Percentiles rank a stretch among this genome's conserved stretches.
These are phyloP conservation scores for Euplexia lucipara DNA, from an alignment of 2,888 invertebrate species.

Conservation along the genomic window DNA sequence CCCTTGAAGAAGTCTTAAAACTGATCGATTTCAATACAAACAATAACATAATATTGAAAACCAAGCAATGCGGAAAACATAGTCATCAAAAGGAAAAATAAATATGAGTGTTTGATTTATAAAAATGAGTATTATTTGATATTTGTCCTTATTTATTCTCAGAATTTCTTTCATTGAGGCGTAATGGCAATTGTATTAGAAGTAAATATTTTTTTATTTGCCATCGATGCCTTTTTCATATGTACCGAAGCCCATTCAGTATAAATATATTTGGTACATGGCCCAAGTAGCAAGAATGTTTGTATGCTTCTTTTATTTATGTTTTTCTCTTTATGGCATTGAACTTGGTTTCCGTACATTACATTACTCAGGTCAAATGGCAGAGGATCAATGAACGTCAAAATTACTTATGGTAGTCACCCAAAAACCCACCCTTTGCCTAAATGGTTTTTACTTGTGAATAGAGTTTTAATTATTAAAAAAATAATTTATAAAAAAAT, in stretches of 20 bases:
- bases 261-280: background rate
- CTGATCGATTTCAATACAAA: constrained; percentile 8
- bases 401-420: too few species aligned
- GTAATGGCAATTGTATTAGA: background rate
- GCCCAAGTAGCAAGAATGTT: background rate
- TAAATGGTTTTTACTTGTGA: too few species aligned
- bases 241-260: background rate
- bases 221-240: background rate
- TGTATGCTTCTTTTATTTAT: too few species aligned
- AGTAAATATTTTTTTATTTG: constrained; percentile 3
- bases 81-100: constrained; percentile 22
- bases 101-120: constrained; percentile 28
- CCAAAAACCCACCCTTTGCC: too few species aligned
- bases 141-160: constrained; percentile 12
- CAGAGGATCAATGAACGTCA: too few species aligned
- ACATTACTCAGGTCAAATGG: too few species aligned
- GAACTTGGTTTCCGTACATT: too few species aligned
- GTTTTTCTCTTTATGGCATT: too few species aligned
- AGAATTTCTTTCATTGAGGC: constrained; percentile 8
- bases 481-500: too few species aligned
- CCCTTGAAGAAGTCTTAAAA: background rate
- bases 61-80: constrained; percentile 25
- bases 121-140: constrained; percentile 7
- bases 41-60: constrained; percentile 20
- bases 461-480: too few species aligned